Conservation (phyloP, 2,797 vertebrate species). For the Siniperca scherzeri region DNA sequence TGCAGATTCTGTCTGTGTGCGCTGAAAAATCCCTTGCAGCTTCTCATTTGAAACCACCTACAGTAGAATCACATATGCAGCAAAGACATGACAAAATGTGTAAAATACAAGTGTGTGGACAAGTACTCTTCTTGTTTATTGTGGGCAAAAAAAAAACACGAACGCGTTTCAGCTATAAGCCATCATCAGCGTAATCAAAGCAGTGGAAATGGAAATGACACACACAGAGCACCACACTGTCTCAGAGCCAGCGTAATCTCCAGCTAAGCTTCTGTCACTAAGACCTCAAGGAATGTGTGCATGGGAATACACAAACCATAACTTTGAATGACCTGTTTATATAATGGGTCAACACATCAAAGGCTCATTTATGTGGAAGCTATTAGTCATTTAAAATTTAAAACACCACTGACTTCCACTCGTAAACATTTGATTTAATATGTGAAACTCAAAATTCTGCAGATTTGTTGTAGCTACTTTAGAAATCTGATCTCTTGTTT, state of each 20-base stretch:
- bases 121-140: no score
- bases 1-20: background rate
- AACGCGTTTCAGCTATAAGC: no score
- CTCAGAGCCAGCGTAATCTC: slow-evolving; percentile 58
- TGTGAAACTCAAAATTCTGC: background rate
- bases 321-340: slow-evolving; percentile 46
- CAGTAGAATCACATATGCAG: background rate
- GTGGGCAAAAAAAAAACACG: no score
- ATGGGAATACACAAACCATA: slow-evolving; percentile 45
- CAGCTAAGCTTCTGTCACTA: slow-evolving; percentile 66
- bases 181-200: no score
- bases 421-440: background rate
- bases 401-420: slow-evolving; percentile 1
- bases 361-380: slow-evolving; percentile 10
- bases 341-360: slow-evolving; percentile 41
- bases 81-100: slow-evolving; percentile 5
- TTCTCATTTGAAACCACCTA: slow-evolving; percentile 9
- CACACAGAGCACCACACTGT: slow-evolving; percentile 18
- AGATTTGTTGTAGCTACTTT: slow-evolving; percentile 1
- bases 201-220: background rate
- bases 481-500: slow-evolving; percentile 32
- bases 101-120: background rate
- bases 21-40: background rate
- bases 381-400: background rate
- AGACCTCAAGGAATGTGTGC: slow-evolving; percentile 70